These are phyloP conservation scores for Cromileptes altivelis DNA, from an alignment of 2,113 vertebrate genomes.

Conservation along the genomic window DNA sequence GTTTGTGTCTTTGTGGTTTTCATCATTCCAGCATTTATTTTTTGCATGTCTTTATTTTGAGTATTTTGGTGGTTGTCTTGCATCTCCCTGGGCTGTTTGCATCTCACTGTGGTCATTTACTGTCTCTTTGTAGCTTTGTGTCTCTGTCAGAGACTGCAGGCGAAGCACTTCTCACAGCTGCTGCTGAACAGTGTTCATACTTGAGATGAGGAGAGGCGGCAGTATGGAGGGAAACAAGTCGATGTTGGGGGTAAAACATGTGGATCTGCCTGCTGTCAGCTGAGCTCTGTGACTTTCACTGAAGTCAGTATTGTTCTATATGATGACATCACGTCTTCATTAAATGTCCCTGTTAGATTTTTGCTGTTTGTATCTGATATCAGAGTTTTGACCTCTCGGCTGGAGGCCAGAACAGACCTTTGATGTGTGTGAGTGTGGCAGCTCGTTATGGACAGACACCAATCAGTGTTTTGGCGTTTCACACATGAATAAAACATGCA, in stretches of 20 bases:
- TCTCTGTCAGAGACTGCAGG: too few species aligned
- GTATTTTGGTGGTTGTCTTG: neutral
- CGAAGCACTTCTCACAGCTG: neutral
- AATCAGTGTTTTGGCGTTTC: neutral
- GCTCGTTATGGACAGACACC: neutral
- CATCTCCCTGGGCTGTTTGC: neutral
- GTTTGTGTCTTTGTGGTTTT: too few species aligned
- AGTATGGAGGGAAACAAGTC: too few species aligned
- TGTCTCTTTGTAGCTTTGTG: too few species aligned
- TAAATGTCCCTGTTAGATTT: too few species aligned
- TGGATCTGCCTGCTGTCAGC: neutral
- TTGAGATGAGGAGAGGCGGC: neutral
- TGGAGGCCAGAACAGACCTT: neutral
- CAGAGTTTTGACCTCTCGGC: neutral
- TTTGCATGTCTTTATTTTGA: neutral
- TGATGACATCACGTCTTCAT: neutral
- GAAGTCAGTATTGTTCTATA: neutral
- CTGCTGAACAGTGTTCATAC: neutral
- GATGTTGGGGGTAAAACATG: too few species aligned
- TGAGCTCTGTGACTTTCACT: neutral
- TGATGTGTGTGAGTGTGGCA: neutral
- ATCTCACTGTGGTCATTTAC: neutral
- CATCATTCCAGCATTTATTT: too few species aligned
- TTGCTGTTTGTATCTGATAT: neutral
- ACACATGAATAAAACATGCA: slow-evolving; percentile 27